Evolutionary conservation across 2,888 invertebrate genomes (phyloP).

Genomic region (Trissoscelio sp.): DNA sequence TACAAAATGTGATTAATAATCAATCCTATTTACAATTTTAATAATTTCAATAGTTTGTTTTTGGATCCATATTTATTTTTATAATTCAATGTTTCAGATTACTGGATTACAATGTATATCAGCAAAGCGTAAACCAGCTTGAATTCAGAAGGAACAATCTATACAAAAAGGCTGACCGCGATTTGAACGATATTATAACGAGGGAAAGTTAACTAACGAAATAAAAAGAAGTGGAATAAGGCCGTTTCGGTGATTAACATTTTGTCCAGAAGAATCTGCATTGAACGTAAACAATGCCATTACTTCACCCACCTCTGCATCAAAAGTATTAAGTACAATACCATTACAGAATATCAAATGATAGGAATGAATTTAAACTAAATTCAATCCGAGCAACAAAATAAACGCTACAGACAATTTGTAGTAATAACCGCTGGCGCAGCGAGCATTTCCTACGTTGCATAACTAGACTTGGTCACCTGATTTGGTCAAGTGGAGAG

Average conservation of each 20-base stretch:
- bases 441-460: constrained; percentile 76
- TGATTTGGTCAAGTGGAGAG: constrained; percentile 81
- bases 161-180: too few species aligned
- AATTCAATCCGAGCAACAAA: constrained; percentile 22
- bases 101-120: too few species aligned
- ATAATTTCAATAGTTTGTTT: too few species aligned
- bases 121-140: too few species aligned
- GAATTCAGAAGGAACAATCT: too few species aligned
- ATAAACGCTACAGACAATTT: constrained; percentile 51
- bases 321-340: background rate
- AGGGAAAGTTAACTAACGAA: constrained; percentile 60
- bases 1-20: too few species aligned
- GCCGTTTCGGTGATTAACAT: constrained; percentile 57
- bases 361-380: background rate
- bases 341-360: too few species aligned
- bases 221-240: constrained; percentile 65
- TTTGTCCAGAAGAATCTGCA: constrained; percentile 19
- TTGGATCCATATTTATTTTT: too few species aligned
- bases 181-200: constrained; percentile 44
- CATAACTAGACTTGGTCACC: constrained; percentile 77
- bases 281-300: constrained; percentile 25
- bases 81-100: too few species aligned
- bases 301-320: background rate
- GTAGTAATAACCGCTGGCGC: constrained; percentile 58
- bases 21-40: too few species aligned